These are phyloP conservation scores for Capitella teleta DNA, from an alignment of 1,140 invertebrate species.

Conservation along the genomic window DNA sequence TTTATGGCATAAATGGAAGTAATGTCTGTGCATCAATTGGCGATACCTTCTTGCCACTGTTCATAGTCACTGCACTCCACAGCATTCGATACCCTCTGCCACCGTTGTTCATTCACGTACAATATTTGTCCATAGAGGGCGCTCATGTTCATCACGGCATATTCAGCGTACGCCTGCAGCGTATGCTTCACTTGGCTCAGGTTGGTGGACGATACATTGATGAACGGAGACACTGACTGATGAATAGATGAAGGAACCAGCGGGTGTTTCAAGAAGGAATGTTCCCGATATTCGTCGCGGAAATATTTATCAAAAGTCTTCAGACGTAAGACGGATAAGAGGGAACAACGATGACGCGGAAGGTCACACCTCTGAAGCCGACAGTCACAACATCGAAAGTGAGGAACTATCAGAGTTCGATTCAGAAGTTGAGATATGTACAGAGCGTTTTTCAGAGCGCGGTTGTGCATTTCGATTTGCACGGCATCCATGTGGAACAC, in stretches of 20 bases:
- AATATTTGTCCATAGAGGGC: too few species aligned
- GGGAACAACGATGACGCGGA: constrained; percentile 9
- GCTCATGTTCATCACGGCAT: too few species aligned
- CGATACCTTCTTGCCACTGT: too few species aligned
- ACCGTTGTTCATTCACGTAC: too few species aligned
- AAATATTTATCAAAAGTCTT: constrained; percentile 6
- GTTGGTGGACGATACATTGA: too few species aligned
- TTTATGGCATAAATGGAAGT: too few species aligned
- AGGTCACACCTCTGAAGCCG: not conserved
- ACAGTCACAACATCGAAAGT: constrained; percentile 13
- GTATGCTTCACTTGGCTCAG: too few species aligned
- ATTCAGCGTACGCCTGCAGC: too few species aligned
- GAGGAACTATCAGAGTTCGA: constrained; percentile 6
- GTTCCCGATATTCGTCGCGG: constrained; percentile 7
- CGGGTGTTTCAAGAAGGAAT: constrained; percentile 8
- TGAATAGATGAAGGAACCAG: constrained; percentile 48
- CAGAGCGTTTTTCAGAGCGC: constrained; percentile 9
- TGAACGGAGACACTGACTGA: constrained; percentile 59
- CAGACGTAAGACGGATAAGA: constrained; percentile 9
- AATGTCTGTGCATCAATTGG: too few species aligned
- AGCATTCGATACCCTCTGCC: too few species aligned
- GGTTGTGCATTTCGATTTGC: constrained; percentile 3
- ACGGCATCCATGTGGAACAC: not conserved
- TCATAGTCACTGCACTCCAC: too few species aligned
- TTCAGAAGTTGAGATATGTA: not conserved